Conservation (phyloP, 2,797 vertebrate species). For the Artibeus jamaicensis region DNA sequence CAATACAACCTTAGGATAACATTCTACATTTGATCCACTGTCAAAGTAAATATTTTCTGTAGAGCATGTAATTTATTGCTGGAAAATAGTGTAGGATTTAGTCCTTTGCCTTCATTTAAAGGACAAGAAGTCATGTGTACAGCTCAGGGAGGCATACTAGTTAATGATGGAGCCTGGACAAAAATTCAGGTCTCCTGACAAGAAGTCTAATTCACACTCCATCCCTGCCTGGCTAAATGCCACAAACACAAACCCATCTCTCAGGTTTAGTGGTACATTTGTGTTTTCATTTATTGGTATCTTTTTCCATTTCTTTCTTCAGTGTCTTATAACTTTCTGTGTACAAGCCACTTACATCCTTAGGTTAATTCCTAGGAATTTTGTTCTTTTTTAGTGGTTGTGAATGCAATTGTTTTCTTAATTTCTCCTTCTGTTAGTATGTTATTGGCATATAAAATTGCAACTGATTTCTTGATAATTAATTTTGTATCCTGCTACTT, state of each 20-base stretch:
- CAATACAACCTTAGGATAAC: neutral
- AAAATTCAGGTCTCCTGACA: neutral
- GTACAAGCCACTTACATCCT: neutral
- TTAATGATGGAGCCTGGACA: neutral
- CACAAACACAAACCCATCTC: neutral
- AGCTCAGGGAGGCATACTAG: neutral
- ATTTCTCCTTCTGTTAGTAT: no score
- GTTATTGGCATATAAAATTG: no score
- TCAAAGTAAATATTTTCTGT: conserved; percentile 6
- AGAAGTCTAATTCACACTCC: neutral
- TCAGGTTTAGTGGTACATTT: neutral
- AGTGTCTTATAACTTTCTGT: neutral
- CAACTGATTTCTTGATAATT: no score
- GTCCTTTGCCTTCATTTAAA: neutral
- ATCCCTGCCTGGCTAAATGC: neutral
- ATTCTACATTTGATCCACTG: neutral
- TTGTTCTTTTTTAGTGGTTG: neutral
- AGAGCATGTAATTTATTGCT: neutral
- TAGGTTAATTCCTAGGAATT: neutral
- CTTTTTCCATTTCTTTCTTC: neutral
- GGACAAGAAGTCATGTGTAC: neutral
- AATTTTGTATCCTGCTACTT: no score
- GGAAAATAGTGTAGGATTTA: neutral
- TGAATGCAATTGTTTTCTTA: neutral
- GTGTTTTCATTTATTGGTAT: neutral